These are phyloP conservation scores for Troides helena DNA, from an alignment of 2,888 invertebrate species.

Conservation along the genomic window DNA sequence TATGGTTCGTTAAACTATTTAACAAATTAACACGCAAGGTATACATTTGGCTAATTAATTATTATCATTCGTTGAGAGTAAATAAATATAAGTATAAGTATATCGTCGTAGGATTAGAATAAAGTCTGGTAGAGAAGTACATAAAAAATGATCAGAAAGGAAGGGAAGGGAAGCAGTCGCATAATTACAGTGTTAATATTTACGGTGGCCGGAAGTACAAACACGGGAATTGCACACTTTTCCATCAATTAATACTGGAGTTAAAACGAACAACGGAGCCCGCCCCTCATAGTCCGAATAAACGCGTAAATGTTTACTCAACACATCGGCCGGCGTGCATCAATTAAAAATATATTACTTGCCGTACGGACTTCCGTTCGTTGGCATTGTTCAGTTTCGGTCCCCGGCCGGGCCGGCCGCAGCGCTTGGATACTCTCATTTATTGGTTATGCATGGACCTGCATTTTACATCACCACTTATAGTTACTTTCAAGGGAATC, in stretches of 20 bases:
- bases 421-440: constrained; percentile 20
- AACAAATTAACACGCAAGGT: too few species aligned
- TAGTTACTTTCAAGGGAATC: background rate
- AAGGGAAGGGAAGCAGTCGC: constrained; percentile 34
- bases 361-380: constrained; percentile 61
- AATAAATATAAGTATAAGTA: background rate
- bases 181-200: constrained; percentile 70
- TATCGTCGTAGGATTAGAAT: background rate
- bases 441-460: constrained; percentile 28
- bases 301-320: constrained; percentile 72
- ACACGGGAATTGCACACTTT: constrained; percentile 72
- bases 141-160: constrained; percentile 13
- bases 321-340: constrained; percentile 69
- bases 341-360: constrained; percentile 77
- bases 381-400: constrained; percentile 38
- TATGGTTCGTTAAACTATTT: too few species aligned
- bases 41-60: too few species aligned
- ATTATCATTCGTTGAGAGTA: too few species aligned
- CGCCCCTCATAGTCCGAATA: constrained; percentile 60
- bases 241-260: constrained; percentile 72
- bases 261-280: constrained; percentile 68
- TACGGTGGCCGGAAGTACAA: constrained; percentile 62
- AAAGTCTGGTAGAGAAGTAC: constrained; percentile 52
- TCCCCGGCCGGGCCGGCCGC: constrained; percentile 12
- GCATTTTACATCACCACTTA: constrained; percentile 22